Conservation (phyloP, 2,797 vertebrate genomes). For the Arremon aurantiirostris region DNA sequence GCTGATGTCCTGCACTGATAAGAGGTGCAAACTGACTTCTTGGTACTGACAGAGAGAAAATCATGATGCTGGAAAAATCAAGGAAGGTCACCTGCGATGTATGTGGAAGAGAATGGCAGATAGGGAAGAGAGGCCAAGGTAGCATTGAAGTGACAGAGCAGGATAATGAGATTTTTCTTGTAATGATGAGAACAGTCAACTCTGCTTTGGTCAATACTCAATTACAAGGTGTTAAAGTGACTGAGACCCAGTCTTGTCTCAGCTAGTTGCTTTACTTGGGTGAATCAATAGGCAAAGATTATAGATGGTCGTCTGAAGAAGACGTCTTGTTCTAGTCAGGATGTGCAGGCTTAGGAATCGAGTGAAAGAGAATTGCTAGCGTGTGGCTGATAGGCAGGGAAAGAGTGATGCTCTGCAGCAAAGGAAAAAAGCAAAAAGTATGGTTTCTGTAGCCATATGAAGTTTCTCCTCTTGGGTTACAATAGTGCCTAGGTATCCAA, state of each 20-base stretch:
- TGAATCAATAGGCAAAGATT: background rate
- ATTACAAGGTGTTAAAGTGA: background rate
- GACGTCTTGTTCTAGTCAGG: background rate
- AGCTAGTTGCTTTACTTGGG: background rate
- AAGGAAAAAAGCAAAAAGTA: background rate
- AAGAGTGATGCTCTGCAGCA: background rate
- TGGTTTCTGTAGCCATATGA: background rate
- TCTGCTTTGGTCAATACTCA: background rate
- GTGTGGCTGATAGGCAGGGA: background rate
- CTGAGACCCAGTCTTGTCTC: background rate
- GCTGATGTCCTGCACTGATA: background rate
- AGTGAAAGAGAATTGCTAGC: background rate
- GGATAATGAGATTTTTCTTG: background rate
- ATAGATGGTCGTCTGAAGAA: background rate
- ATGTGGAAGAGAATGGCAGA: background rate
- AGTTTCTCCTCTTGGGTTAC: background rate
- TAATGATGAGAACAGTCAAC: rapidly evolving
- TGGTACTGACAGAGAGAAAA: background rate
- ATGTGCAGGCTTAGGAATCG: background rate
- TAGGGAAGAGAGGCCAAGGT: background rate
- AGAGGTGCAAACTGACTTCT: background rate
- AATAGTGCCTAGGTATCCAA: background rate
- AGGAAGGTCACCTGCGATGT: background rate
- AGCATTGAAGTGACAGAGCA: background rate
- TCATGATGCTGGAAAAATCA: background rate